phyloP scores from a whole-genome alignment of 2,797 vertebrate species.

The Acanthurus lineatus region DNA sequence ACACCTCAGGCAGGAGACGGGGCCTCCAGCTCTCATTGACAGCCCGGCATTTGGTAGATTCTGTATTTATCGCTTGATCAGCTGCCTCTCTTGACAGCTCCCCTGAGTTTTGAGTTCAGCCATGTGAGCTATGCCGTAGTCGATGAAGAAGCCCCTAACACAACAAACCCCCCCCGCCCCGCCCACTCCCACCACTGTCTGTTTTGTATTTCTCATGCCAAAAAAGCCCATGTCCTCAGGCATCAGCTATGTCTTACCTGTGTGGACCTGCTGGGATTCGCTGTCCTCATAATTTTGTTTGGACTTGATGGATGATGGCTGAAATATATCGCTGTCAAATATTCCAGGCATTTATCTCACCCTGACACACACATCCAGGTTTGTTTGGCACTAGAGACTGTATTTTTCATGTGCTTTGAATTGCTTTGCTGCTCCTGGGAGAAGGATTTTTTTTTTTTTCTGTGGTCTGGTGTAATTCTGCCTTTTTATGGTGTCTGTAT shows the following conservation, averaged over 20 bases:
- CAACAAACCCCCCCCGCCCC: background rate
- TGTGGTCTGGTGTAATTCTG: conserved; percentile 47
- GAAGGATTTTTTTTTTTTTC: background rate
- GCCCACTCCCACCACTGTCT: conserved; percentile 4
- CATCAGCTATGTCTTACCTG: conserved; percentile 70
- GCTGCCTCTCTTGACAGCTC: conserved; percentile 74
- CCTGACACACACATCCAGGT: conserved; percentile 43
- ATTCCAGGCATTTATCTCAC: conserved; percentile 72
- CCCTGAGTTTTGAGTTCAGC: conserved; percentile 66
- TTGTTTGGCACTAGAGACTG: conserved; percentile 63
- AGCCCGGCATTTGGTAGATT: conserved; percentile 50
- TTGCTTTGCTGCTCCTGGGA: conserved; percentile 55
- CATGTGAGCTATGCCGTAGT: conserved; percentile 57
- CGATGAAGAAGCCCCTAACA: conserved; percentile 16
- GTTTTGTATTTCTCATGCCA: conserved; percentile 58
- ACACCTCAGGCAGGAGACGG: conserved; percentile 58
- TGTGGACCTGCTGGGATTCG: conserved; percentile 72
- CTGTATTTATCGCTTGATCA: conserved; percentile 75
- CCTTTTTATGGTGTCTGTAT: conserved; percentile 55
- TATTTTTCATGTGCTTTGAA: conserved; percentile 61
- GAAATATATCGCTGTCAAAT: conserved; percentile 74
- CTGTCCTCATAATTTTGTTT: conserved; percentile 76
- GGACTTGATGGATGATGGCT: conserved; percentile 74
- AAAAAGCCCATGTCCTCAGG: conserved; percentile 47
- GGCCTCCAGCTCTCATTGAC: conserved; percentile 50